Evolutionary conservation across 2,113 vertebrate species (phyloP), one percentile per base, ranked within the genome.

Genomic region (Chaenocephalus aceratus): DNA sequence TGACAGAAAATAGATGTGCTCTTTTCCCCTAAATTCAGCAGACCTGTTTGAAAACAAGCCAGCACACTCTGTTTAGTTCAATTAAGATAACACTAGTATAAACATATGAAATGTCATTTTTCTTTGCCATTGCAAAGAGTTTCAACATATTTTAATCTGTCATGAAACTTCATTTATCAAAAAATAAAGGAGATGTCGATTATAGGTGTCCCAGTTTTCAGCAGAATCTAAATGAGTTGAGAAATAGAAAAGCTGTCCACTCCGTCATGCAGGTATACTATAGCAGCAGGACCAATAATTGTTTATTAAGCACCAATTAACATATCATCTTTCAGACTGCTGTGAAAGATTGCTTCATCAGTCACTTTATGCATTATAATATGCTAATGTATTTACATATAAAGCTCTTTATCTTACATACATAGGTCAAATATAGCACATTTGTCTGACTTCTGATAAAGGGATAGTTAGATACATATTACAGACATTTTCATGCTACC

Each of bases 261-360:
- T 34, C 26, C 18, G 49, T 52, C 63, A 77, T 16, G 30, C 51
- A 77, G 61, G 64, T 68, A 41, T 21, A 21, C 21, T 21, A 21
- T 41, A 75, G 34, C 59, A 76, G 74, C 49, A 67, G 59, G 66
- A 65, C 66, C 66, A 82, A 77, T 87, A 69, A 66, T 41, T 81
- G 41, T 86, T 86, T 79, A 86, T 80, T 83, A 84, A 82, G 56
- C 62, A 65, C 45, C 14, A 59, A 15, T 78, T 78, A 67, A 83
- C 72, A 48, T 48, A 52, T 60, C 76, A 74, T 79, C 72, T 65
- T 59, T 72, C 53, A 13, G 68, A 74, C 57, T 72, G n/a, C 53
- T 69, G 57, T 52, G 66, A 74, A 74, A 70, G 67, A 87, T 60
- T 78, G 16, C 36, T 34, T 60, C 23, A 76, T 72, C 53, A 73